phyloP scores from a whole-genome alignment of 1,140 invertebrate genomes.

The Ostrea edulis region DNA sequence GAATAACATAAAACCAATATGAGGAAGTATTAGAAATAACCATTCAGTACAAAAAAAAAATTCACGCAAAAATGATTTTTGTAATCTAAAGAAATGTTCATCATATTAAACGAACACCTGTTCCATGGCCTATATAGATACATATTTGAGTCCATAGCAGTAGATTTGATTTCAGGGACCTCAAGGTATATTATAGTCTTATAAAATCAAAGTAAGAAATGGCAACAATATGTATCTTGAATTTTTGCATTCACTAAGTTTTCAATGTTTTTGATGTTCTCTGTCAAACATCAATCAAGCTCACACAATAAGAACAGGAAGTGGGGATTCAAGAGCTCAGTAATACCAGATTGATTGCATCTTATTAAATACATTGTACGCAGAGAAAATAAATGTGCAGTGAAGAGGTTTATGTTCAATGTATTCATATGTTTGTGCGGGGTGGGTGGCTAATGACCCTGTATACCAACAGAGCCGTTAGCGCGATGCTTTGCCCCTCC shows the following conservation, averaged over 20 bases:
- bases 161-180: not conserved
- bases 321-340: not conserved
- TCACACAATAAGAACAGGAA: not conserved
- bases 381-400: conserved; percentile 20
- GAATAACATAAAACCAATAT: not conserved
- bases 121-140: not conserved
- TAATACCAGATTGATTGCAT: conserved; percentile 15
- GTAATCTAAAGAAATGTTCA: not conserved
- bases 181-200: not conserved
- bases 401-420: not conserved
- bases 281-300: conserved; percentile 23
- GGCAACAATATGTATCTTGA: not conserved
- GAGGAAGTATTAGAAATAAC: not conserved
- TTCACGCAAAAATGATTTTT: not conserved
- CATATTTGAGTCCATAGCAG: not conserved
- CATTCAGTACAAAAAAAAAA: not conserved
- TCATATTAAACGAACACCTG: not conserved
- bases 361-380: conserved; percentile 16
- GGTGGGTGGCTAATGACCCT: conserved; percentile 10
- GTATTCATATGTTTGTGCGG: conserved; percentile 24
- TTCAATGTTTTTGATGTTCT: not conserved
- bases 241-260: not conserved
- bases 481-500: not conserved
- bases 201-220: not conserved
- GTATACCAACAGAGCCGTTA: not conserved